Evolutionary conservation across 2,888 invertebrate genomes (phyloP).

Genomic region (Griposia aprilina): DNA sequence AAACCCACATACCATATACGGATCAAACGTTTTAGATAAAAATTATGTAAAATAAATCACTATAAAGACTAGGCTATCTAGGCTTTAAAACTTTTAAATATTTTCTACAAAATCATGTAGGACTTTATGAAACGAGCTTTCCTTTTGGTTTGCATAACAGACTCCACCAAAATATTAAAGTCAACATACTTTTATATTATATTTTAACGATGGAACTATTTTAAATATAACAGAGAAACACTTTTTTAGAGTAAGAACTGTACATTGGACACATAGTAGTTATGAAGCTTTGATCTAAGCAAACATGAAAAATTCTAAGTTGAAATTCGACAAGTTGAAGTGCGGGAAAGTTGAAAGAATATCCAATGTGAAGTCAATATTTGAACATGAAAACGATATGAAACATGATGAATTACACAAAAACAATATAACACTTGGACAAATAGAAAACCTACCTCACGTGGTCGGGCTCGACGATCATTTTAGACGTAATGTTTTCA

Average conservation of each 20-base stretch:
- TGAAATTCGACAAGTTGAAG: conserved; percentile 47
- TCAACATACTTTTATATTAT: neutral
- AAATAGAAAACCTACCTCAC: conserved; percentile 87
- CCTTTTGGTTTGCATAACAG: conserved; percentile 26
- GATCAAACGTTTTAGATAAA: conserved; percentile 35
- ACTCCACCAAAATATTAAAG: neutral
- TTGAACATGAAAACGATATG: conserved; percentile 62
- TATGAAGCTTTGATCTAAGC: conserved; percentile 11
- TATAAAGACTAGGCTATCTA: conserved; percentile 6
- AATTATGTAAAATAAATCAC: conserved; percentile 33
- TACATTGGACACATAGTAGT: neutral
- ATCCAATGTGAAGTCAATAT: conserved; percentile 48
- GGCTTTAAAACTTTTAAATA: conserved; percentile 21
- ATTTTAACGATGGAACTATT: neutral
- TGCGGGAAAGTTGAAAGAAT: conserved; percentile 49
- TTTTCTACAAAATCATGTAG: conserved; percentile 25
- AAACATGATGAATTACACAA: conserved; percentile 69
- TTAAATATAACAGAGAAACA: neutral
- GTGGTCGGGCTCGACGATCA: conserved; percentile 90
- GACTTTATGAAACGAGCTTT: conserved; percentile 42
- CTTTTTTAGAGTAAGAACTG: neutral
- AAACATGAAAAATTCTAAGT: conserved; percentile 49
- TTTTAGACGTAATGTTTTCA: conserved; percentile 88
- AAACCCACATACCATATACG: conserved; percentile 42
- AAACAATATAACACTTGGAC: conserved; percentile 81